These are phyloP conservation scores for Erebia epiphron DNA, from an alignment of 2,888 invertebrate species.

Conservation along the genomic window DNA sequence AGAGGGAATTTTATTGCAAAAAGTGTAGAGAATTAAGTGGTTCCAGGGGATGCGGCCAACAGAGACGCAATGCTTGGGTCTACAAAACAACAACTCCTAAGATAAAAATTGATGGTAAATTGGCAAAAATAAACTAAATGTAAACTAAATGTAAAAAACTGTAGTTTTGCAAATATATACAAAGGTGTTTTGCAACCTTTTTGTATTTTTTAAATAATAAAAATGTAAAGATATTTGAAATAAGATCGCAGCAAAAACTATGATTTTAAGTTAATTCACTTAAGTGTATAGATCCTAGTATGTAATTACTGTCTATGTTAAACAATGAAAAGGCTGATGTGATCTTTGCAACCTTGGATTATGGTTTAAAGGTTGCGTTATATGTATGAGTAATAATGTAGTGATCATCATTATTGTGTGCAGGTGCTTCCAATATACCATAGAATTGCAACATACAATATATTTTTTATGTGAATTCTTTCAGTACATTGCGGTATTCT, in stretches of 20 bases:
- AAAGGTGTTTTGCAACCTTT: not conserved
- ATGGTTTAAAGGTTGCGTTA: conserved; percentile 24
- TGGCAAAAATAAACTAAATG: conserved; percentile 76
- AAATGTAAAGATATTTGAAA: too few relatives aligned
- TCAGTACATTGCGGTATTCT: not conserved
- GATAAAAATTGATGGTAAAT: conserved; percentile 75
- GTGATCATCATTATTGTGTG: conserved; percentile 13
- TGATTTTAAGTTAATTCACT: too few relatives aligned
- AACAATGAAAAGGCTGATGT: conserved; percentile 28
- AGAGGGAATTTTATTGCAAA: conserved; percentile 71
- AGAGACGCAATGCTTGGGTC: conserved; percentile 54
- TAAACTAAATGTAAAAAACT: conserved; percentile 62
- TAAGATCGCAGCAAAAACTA: too few relatives aligned
- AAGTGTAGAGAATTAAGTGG: conserved; percentile 66
- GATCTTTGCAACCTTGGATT: conserved; percentile 31
- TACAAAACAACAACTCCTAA: conserved; percentile 67
- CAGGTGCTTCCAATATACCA: conserved; percentile 22
- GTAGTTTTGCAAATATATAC: too few relatives aligned
- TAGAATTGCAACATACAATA: conserved; percentile 11
- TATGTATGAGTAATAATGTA: conserved; percentile 26
- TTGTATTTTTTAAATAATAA: too few relatives aligned
- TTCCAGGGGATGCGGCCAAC: conserved; percentile 53
- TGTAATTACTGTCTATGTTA: not conserved
- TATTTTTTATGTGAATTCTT: conserved; percentile 24
- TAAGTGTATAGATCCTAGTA: not conserved